Evolutionary conservation across 2,113 vertebrate species (phyloP).

Genomic region (Equus przewalskii): DNA sequence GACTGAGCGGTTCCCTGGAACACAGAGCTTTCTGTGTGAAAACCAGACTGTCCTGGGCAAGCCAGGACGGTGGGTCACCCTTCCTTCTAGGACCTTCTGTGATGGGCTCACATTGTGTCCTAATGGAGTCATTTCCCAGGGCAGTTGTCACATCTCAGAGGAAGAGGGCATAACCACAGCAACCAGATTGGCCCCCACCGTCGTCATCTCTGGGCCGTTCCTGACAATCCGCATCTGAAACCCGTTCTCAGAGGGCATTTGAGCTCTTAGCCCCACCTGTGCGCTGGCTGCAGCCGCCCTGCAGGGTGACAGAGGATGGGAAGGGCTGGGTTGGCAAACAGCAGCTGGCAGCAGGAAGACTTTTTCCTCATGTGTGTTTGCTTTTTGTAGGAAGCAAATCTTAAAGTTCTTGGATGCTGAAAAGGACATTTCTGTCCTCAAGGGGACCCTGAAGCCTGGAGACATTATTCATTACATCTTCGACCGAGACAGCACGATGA

Average conservation of each 20-base stretch:
- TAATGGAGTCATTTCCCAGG: not conserved
- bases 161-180: not conserved
- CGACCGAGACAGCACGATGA: constrained; percentile 97
- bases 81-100: not conserved
- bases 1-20: not conserved
- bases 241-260: not conserved
- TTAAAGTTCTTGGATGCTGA: constrained; percentile 96
- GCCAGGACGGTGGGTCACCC: not conserved
- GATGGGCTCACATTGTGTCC: not conserved
- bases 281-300: not conserved
- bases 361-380: constrained; percentile 27
- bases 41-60: no score
- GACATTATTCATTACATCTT: constrained; percentile 97
- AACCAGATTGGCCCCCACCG: no score
- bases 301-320: not conserved
- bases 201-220: not conserved
- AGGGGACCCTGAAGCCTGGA: constrained; percentile 95
- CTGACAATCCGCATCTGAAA: not conserved
- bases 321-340: not conserved
- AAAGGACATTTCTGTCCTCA: constrained; percentile 97
- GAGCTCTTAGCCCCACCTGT: not conserved
- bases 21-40: not conserved
- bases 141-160: no score
- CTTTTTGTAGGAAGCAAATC: constrained; percentile 93
- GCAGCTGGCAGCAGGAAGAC: not conserved